Conservation (phyloP, 2,113 vertebrate genomes). For the Sterrhoptilus dennistouni region DNA sequence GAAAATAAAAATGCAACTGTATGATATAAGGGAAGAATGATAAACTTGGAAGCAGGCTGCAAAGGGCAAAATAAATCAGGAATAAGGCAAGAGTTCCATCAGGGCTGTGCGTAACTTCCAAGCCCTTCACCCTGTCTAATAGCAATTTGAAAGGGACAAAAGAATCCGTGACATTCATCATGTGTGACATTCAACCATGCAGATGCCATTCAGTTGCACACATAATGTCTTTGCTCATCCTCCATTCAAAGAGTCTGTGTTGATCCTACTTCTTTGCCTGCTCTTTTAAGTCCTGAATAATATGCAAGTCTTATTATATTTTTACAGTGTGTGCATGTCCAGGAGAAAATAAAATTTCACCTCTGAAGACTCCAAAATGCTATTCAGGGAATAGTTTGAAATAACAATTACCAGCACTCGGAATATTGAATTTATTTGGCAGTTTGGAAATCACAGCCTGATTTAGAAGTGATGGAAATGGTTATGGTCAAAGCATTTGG, state of each 20-base stretch:
- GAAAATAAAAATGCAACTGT: neutral
- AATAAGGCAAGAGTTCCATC: neutral
- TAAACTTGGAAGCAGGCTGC: neutral
- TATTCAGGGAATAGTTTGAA: neutral
- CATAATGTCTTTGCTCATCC: neutral
- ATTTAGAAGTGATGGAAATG: neutral
- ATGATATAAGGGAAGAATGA: neutral
- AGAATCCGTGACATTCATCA: conserved; percentile 18
- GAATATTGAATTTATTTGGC: neutral
- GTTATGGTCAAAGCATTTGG: neutral
- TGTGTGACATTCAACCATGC: conserved; percentile 4
- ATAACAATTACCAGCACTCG: neutral
- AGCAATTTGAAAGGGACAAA: conserved; percentile 19
- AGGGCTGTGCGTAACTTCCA: neutral
- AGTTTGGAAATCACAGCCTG: neutral
- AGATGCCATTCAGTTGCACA: neutral
- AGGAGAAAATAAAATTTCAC: neutral
- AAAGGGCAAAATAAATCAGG: neutral
- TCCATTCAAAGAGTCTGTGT: neutral
- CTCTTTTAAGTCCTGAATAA: neutral
- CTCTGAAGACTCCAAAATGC: neutral
- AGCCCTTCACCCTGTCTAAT: neutral
- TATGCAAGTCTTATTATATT: neutral
- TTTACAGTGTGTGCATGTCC: neutral
- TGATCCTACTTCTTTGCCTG: neutral